These are phyloP conservation scores for Scolanthus callimorphus DNA, from an alignment of 92 coral and sea anemone genomes.

Conservation along the genomic window DNA sequence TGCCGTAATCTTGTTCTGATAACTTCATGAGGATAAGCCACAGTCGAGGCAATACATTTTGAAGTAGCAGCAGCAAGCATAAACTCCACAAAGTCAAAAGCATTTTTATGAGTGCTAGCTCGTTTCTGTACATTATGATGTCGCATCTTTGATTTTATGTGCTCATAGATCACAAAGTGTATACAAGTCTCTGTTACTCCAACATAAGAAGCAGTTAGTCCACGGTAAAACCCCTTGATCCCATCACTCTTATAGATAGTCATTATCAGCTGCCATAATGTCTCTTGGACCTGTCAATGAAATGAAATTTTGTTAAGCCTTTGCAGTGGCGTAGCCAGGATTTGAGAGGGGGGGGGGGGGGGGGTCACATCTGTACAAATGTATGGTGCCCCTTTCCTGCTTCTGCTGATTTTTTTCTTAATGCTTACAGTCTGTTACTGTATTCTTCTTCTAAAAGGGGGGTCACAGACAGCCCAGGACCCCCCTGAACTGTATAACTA, in stretches of 20 bases:
- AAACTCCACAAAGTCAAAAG: slow-evolving; percentile 79
- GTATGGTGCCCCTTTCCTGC: too few species aligned
- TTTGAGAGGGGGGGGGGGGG: too few species aligned
- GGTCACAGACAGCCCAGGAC: too few species aligned
- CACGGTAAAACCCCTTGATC: slow-evolving; percentile 86
- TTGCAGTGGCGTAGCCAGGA: too few species aligned
- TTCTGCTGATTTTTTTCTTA: too few species aligned
- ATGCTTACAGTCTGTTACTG: too few species aligned
- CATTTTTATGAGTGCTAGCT: slow-evolving; percentile 53
- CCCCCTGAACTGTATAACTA: too few species aligned
- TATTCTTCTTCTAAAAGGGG: too few species aligned
- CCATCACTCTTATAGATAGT: slow-evolving; percentile 76
- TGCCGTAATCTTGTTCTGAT: slow-evolving; percentile 95
- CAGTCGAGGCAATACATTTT: slow-evolving; percentile 82
- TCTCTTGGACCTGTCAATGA: slow-evolving; percentile 44
- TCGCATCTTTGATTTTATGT: slow-evolving; percentile 60
- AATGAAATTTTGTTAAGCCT: too few species aligned
- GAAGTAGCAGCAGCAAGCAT: slow-evolving; percentile 99
- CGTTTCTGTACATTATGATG: slow-evolving; percentile 42
- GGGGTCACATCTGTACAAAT: too few species aligned
- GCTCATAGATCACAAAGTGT: slow-evolving; percentile 93
- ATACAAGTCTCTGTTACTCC: slow-evolving; percentile 96
- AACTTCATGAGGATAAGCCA: slow-evolving; percentile 97
- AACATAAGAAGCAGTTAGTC: slow-evolving; percentile 92
- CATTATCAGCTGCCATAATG: slow-evolving; percentile 24